phyloP scores from a whole-genome alignment of 2,888 invertebrate species.

The Erynnis tages region DNA sequence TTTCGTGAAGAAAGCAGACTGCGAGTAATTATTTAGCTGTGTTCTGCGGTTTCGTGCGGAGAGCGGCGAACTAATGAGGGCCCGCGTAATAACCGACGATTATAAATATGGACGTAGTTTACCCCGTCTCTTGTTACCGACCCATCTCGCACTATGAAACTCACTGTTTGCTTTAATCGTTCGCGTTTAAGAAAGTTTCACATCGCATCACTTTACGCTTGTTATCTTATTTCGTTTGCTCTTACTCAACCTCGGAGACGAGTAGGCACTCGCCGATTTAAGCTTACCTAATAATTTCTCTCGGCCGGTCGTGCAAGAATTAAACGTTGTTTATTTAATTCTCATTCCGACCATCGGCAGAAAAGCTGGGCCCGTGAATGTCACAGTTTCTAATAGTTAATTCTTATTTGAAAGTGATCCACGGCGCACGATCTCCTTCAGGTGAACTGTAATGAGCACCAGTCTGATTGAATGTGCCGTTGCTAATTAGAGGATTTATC shows the following conservation, averaged over 20 bases:
- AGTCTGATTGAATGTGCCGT: constrained; percentile 52
- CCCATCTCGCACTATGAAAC: constrained; percentile 40
- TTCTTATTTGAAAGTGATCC: constrained; percentile 41
- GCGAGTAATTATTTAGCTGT: constrained; percentile 76
- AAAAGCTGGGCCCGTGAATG: constrained; percentile 29
- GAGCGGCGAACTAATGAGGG: constrained; percentile 70
- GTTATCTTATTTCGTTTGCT: constrained; percentile 25
- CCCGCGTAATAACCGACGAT: constrained; percentile 70
- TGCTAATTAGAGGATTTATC: constrained; percentile 59
- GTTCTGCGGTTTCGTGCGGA: constrained; percentile 74
- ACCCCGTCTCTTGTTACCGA: constrained; percentile 58
- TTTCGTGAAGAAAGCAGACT: constrained; percentile 74
- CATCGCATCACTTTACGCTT: constrained; percentile 25
- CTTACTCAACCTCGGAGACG: constrained; percentile 2
- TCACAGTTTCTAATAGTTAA: constrained; percentile 31
- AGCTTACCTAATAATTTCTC: constrained; percentile 28
- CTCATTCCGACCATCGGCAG: constrained; percentile 58
- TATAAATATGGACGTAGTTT: constrained; percentile 74
- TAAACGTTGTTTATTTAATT: constrained; percentile 26
- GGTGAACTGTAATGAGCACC: constrained; percentile 55
- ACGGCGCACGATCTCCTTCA: constrained; percentile 58
- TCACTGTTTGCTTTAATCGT: constrained; percentile 46
- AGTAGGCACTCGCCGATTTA: constrained; percentile 16
- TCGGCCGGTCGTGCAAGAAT: constrained; percentile 19
- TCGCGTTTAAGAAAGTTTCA: constrained; percentile 29